Base-by-base conservation (phyloP, 2,797 vertebrate species). In the Pterois miles region DNA sequence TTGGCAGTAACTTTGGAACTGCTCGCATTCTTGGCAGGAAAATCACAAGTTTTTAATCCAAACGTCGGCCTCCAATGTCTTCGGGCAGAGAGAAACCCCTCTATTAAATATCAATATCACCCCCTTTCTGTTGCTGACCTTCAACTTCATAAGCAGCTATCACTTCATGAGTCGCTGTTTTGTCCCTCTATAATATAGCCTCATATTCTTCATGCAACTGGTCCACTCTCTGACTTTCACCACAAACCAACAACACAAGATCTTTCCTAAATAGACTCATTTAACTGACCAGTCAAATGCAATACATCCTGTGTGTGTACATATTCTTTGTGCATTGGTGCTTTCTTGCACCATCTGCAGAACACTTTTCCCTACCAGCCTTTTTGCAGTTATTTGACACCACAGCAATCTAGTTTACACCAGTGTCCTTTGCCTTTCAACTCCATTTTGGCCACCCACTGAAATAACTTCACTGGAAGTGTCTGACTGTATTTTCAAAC, bases 11-110 rank as follows among this genome's bases (percentile, higher is more conserved):
- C 89, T 92, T 88, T 92, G 93, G 91, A 94, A 90, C 90, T 82
- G 85, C 87, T 88, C 29, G 52, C 93, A 94, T 95, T 93, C 92
- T 91, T 95, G 91, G 90, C 92, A 84, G 83, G 77, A 90, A 92
- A 92, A 92, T 90, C 73, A 62, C 73, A 88, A 67, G 64, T 89
- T 92, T 93, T 89, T 84, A 88, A 85, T 94, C 91, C 91, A 92
- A 93, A 94, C 90, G 93, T 87, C 53, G 74, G 84, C 78, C 86
- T 91, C 76, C 83, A 90, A 71, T 83, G 85, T 88, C 87, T 88
- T 48, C 20, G 52, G 11, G 73, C 62, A 75, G 69, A 76, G 75
- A 90, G 84, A 91, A 88, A 88, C 77, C 73, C 76, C 86, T 90
- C 83, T 59, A 86, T 89, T 92, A 77, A 84, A 86, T 80, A 86